Evolutionary conservation across 2,797 vertebrate genomes (phyloP).

Genomic region (Brachyalestes nurse): DNA sequence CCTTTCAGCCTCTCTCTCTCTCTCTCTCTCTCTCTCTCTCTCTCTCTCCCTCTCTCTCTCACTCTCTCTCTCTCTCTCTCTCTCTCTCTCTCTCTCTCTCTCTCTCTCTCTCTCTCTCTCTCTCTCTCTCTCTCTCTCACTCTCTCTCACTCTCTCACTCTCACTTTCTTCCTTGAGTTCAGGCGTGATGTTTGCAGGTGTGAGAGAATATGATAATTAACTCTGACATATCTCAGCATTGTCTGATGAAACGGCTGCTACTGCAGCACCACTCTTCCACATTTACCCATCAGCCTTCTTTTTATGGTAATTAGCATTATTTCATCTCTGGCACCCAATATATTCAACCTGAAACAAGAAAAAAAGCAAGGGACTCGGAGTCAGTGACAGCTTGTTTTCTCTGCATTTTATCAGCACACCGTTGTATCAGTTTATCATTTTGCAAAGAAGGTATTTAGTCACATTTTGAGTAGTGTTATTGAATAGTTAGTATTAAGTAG

Average conservation of each 20-base stretch:
- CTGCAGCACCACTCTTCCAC: constrained; percentile 57
- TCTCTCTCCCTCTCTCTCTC: constrained; percentile 34
- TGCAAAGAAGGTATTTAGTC: neutral
- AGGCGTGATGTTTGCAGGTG: constrained; percentile 77
- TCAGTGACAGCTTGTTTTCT: constrained; percentile 46
- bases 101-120: constrained; percentile 65
- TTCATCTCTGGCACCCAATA: constrained; percentile 52
- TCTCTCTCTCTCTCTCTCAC: constrained; percentile 64
- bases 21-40: constrained; percentile 60
- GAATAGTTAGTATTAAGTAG: too few species aligned
- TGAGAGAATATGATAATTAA: constrained; percentile 77
- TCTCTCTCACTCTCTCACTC: constrained; percentile 39
- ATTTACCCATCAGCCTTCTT: constrained; percentile 62
- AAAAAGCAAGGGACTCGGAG: constrained; percentile 46
- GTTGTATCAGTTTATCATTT: constrained; percentile 35
- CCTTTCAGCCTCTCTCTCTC: constrained; percentile 56
- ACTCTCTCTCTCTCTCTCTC: constrained; percentile 44
- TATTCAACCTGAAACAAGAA: constrained; percentile 11
- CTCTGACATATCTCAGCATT: constrained; percentile 67
- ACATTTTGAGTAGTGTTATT: too few species aligned
- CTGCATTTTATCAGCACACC: constrained; percentile 30
- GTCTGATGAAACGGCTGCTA: constrained; percentile 57
- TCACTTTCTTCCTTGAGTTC: constrained; percentile 54
- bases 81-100: constrained; percentile 56
- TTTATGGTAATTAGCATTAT: constrained; percentile 58